Conservation (phyloP, 2,113 vertebrate genomes). For the Papio anubis region DNA sequence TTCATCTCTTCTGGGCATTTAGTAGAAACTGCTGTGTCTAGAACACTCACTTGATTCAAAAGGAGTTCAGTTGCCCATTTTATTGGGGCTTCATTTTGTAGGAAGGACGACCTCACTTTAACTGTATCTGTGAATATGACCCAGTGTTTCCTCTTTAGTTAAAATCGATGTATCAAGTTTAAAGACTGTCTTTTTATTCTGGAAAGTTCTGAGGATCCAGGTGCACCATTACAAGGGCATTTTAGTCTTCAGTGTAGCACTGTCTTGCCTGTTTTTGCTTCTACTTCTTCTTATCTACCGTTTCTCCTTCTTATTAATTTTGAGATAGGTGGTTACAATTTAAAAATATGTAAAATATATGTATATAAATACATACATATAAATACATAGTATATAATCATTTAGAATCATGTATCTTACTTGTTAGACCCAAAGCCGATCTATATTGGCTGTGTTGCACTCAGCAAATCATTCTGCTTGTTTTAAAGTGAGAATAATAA, state of each 20-base stretch:
- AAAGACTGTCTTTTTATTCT: not conserved
- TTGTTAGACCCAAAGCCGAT: not conserved
- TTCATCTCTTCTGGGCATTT: not conserved
- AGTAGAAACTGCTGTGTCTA: not conserved
- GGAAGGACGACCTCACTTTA: not conserved
- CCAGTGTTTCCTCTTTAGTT: not conserved
- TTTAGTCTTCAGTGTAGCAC: not conserved
- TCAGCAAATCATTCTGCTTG: conserved; percentile 9
- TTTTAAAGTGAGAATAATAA: conserved; percentile 12
- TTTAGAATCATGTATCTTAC: not conserved
- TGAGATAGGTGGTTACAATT: not conserved
- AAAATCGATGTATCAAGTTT: not conserved
- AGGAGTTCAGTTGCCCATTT: not conserved
- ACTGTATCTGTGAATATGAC: not conserved
- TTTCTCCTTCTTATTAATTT: not conserved
- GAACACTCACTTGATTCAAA: not conserved
- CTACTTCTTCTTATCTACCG: not conserved
- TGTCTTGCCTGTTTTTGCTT: not conserved
- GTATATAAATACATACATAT: not conserved
- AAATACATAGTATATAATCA: not conserved
- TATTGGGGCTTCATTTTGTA: not conserved
- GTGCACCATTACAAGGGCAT: not conserved
- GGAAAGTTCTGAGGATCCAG: not conserved
- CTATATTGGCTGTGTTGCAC: not conserved
- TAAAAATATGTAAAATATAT: not conserved